Evolutionary conservation across 92 coral and sea anemone species (phyloP).

Genomic region (Actinernus sp.): DNA sequence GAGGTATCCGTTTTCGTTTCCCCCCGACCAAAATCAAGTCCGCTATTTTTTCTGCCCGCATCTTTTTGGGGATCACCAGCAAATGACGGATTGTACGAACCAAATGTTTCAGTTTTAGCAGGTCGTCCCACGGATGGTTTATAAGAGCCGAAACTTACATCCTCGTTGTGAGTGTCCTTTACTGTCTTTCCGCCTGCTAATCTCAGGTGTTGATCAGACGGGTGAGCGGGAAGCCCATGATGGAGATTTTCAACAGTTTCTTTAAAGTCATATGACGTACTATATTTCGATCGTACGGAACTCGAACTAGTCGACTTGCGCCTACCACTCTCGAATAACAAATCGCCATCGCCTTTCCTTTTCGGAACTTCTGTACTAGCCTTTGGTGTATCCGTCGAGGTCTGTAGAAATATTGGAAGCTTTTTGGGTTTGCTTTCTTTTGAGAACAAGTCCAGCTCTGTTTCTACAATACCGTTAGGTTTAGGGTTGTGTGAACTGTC

Average conservation of each 20-base stretch:
- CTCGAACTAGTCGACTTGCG: slow-evolving; percentile 24
- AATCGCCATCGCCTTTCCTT: slow-evolving; percentile 50
- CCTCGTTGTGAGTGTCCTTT: slow-evolving; percentile 53
- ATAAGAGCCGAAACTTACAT: slow-evolving; percentile 79
- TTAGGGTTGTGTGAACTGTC: slow-evolving; percentile 30
- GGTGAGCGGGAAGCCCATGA: slow-evolving; percentile 93
- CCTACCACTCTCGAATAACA: slow-evolving; percentile 16
- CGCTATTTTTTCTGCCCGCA: slow-evolving; percentile 56
- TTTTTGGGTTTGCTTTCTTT: slow-evolving; percentile 70
- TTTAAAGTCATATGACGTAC: slow-evolving; percentile 85
- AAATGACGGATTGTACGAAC: slow-evolving; percentile 77
- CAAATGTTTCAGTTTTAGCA: slow-evolving; percentile 35
- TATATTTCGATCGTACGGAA: slow-evolving; percentile 46
- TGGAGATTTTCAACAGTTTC: slow-evolving; percentile 91
- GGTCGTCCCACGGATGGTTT: slow-evolving; percentile 70
- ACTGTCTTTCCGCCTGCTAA: slow-evolving; percentile 36
- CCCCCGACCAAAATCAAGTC: slow-evolving; percentile 67
- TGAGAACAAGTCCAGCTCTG: slow-evolving; percentile 5
- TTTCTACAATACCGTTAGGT: slow-evolving; percentile 47
- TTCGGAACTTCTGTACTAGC: slow-evolving; percentile 33
- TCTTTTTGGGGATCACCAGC: slow-evolving; percentile 34
- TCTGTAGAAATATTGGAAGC: slow-evolving; percentile 81
- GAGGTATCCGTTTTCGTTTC: slow-evolving; percentile 12
- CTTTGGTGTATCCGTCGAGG: slow-evolving; percentile 21
- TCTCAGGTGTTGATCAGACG: slow-evolving; percentile 69